Conservation (phyloP, 2,888 invertebrate genomes). For the Parnassius apollo region DNA sequence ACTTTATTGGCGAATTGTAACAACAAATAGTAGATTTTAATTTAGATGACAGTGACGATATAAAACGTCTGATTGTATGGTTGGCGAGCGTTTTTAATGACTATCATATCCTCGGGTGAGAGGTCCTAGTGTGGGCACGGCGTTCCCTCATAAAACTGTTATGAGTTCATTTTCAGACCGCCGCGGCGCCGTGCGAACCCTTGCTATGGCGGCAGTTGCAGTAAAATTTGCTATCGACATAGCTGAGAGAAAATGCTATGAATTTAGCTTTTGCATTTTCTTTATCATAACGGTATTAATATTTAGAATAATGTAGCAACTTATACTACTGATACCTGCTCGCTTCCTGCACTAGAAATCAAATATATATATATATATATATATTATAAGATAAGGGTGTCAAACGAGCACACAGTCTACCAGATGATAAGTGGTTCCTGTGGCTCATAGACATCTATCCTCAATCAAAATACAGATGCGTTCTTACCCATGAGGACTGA, state of each 20-base stretch:
- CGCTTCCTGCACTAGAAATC: too few species aligned
- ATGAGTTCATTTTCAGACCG: constrained; percentile 66
- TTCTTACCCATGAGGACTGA: too few species aligned
- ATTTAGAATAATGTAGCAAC: constrained; percentile 15
- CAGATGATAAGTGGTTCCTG: too few species aligned
- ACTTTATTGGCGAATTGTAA: constrained; percentile 29
- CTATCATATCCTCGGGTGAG: constrained; percentile 58
- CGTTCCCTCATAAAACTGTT: constrained; percentile 70
- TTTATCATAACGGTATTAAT: constrained; percentile 25
- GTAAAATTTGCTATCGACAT: constrained; percentile 34
- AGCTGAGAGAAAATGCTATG: constrained; percentile 29
- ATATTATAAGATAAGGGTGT: too few species aligned
- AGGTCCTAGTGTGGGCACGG: constrained; percentile 41
- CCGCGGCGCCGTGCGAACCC: constrained; percentile 40
- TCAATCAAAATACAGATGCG: too few species aligned
- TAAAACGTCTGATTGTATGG: constrained; percentile 63
- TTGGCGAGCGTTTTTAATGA: constrained; percentile 62
- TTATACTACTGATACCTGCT: not conserved
- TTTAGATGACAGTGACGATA: constrained; percentile 63
- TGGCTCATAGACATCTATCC: too few species aligned
- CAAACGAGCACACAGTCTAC: too few species aligned
- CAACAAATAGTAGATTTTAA: constrained; percentile 64
- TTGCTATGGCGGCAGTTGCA: constrained; percentile 31
- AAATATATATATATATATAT: too few species aligned
- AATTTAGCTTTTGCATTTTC: constrained; percentile 29